Evolutionary conservation across 2,113 vertebrate genomes (phyloP), one percentile per base, ranked within the genome.

Genomic region (Stigmatopora argus): DNA sequence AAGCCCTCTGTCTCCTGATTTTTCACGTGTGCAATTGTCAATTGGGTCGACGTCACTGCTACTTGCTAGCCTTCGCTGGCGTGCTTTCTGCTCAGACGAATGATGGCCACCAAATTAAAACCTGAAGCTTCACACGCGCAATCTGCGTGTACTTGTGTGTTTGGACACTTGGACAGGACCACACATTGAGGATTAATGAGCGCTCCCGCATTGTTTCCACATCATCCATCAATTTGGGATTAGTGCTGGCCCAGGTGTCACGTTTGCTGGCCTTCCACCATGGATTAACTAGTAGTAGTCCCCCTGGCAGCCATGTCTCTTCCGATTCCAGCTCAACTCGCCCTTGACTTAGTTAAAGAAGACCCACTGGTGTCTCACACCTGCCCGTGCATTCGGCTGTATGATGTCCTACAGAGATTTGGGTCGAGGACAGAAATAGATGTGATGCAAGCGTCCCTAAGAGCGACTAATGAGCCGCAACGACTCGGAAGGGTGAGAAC

Each of bases 141-240:
- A 4, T 1, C 1, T 34, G 35, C 66, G 63, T 48, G 12, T n/a
- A n/a, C n/a, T n/a, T 62, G 61, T 66, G 62, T 34, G 65, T 41
- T 56, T 15, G 62, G 61, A 7, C 35, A 49, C 44, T 67, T 56
- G 52, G 73, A 82, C 71, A 63, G 67, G 62, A 59, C 52, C 41
- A 67, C 78, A 68, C 26, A 46, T 63, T 70, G 66, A 65, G 86
- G 83, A 87, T 86, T 81, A 82, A 81, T 81, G 66, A 62, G 49
- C 14, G 1, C 48, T 26, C 59, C 48, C 63, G 62, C 44, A 41
- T 64, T 47, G 53, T 73, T 64, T 64, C 46, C 64, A 65, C 73
- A 64, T 26, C 63, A 81, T 86, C 64, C 66, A 84, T 78, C 71
- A 5, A 13, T 57, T 45, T 63, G 60, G 65, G 70, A 71, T 62